A percentile compares a stretch with the other conserved stretches of the same genome.
These are phyloP conservation scores for Ectropis crepuscularia DNA, from an alignment of 2,888 invertebrate genomes.

Conservation along the genomic window DNA sequence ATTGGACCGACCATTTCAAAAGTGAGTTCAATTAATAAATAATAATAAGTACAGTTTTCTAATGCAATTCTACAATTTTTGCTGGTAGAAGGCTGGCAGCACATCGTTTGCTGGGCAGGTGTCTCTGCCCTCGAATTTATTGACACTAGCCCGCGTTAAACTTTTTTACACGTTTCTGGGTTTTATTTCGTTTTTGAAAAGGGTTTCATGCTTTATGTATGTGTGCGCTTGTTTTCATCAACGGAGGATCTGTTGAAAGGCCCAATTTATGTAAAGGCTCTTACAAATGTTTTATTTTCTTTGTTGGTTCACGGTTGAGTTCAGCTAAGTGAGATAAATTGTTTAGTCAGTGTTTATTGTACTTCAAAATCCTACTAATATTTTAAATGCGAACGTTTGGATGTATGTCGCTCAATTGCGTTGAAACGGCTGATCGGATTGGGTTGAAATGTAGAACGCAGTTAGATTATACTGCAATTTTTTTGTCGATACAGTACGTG, in stretches of 20 bases:
- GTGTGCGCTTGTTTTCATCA: slow-evolving; percentile 8
- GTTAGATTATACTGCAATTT: no score
- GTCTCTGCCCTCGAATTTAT: slow-evolving; percentile 33
- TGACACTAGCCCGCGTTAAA: slow-evolving; percentile 17
- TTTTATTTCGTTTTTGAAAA: slow-evolving; percentile 25
- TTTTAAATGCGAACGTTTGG: no score
- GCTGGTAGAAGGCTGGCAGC: no score
- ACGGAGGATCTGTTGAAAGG: slow-evolving; percentile 1
- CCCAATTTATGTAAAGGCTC: slow-evolving; percentile 5
- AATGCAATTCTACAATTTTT: no score
- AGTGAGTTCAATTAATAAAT: no score
- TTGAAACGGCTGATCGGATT: no score
- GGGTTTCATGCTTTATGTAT: slow-evolving; percentile 19
- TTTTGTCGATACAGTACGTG: no score
- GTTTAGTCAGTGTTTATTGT: background rate
- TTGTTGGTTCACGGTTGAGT: background rate
- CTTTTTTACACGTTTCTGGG: slow-evolving; percentile 15
- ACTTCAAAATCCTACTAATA: no score
- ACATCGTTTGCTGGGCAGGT: slow-evolving; percentile 8
- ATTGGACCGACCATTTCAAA: no score
- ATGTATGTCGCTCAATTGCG: no score
- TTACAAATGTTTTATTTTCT: slow-evolving; percentile 2
- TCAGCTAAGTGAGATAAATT: background rate
- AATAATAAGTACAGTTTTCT: no score
- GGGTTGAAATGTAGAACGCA: no score